phyloP scores from a whole-genome alignment of 1,140 invertebrate genomes.

The Drosophila lini region DNA sequence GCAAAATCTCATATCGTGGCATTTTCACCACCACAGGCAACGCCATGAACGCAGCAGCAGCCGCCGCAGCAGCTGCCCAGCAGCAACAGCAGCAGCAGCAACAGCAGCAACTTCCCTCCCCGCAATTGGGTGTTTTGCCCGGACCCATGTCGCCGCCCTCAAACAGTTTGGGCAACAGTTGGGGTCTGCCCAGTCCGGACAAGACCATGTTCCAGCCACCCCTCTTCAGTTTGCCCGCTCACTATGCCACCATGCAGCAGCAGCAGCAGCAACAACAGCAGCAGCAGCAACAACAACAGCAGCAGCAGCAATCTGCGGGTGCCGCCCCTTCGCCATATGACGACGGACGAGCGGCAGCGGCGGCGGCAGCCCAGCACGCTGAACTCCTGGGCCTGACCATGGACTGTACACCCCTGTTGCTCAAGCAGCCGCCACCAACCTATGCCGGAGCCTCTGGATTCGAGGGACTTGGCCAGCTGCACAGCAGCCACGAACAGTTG shows the following conservation, averaged over 20 bases:
- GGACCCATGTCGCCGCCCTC: conserved; percentile 85
- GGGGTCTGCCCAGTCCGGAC: conserved; percentile 87
- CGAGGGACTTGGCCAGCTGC: conserved; percentile 71
- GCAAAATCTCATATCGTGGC: conserved; percentile 89
- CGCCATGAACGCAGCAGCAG: conserved; percentile 80
- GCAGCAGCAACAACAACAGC: conserved; percentile 68
- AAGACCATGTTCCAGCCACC: conserved; percentile 87
- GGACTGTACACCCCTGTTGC: conserved; percentile 85
- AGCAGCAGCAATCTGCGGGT: conserved; percentile 65
- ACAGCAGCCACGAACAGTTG: conserved; percentile 73
- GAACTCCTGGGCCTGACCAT: conserved; percentile 87
- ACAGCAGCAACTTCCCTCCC: conserved; percentile 73
- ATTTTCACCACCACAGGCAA: conserved; percentile 88
- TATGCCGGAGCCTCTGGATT: conserved; percentile 84
- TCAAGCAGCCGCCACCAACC: conserved; percentile 85
- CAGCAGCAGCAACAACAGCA: conserved; percentile 69
- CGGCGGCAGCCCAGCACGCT: conserved; percentile 83
- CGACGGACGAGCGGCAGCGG: conserved; percentile 62
- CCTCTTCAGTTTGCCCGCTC: conserved; percentile 85
- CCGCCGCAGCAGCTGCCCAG: conserved; percentile 41
- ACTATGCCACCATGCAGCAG: conserved; percentile 74
- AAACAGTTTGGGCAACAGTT: conserved; percentile 82
- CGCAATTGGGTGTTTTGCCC: conserved; percentile 78
- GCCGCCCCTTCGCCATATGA: conserved; percentile 81
- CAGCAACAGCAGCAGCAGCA: conserved; percentile 44